Conservation (phyloP, 2,888 invertebrate genomes). For the Dolichomitus sp. region DNA sequence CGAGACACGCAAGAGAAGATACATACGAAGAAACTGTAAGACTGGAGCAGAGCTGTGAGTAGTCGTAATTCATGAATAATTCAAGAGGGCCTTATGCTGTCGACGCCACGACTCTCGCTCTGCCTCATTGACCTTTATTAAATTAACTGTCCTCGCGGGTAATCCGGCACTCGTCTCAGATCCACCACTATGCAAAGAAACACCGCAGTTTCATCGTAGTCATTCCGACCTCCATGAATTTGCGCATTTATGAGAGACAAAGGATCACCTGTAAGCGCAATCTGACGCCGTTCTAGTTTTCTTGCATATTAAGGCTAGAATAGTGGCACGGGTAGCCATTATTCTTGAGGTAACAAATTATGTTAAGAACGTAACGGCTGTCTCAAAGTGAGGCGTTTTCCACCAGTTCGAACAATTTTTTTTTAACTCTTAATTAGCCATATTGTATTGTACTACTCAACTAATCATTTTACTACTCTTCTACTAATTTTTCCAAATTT, state of each 20-base stretch:
- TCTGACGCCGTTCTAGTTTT: neutral
- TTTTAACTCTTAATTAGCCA: too few relatives aligned
- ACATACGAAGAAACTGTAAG: constrained; percentile 53
- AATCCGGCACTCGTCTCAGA: constrained; percentile 27
- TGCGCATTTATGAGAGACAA: neutral
- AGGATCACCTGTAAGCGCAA: neutral
- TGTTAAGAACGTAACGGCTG: too few relatives aligned
- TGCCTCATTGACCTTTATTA: constrained; percentile 77
- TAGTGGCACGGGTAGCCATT: neutral
- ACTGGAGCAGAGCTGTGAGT: constrained; percentile 20
- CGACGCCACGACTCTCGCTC: constrained; percentile 42
- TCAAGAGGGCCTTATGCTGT: constrained; percentile 62
- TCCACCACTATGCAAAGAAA: constrained; percentile 6
- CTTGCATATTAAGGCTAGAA: neutral
- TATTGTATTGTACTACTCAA: too few relatives aligned
- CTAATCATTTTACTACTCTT: too few relatives aligned
- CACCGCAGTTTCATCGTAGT: constrained; percentile 17
- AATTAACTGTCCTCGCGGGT: constrained; percentile 71
- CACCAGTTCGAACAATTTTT: too few relatives aligned
- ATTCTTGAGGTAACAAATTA: neutral
- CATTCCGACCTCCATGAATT: neutral
- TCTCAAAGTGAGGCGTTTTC: too few relatives aligned
- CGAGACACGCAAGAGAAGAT: constrained; percentile 28
- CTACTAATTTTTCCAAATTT: too few relatives aligned
- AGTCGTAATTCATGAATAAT: constrained; percentile 74